phyloP scores from a whole-genome alignment of 2,797 vertebrate genomes.

The Champsocephalus gunnari region DNA sequence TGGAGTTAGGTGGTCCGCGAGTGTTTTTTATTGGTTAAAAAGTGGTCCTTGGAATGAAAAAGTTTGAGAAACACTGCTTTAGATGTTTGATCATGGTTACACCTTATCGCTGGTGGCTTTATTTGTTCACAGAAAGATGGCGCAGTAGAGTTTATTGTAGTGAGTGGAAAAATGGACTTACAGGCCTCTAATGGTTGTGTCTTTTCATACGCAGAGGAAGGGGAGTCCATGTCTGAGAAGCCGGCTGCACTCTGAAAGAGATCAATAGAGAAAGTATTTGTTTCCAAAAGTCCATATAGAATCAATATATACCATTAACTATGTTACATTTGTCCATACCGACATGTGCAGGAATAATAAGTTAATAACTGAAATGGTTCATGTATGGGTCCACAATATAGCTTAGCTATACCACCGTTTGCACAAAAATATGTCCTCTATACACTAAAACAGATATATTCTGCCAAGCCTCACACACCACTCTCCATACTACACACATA shows the following conservation, averaged over 20 bases:
- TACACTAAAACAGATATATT: too few species aligned
- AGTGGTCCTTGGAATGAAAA: too few species aligned
- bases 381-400: too few species aligned
- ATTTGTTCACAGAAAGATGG: background rate
- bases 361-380: background rate
- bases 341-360: background rate
- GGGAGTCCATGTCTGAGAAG: slow-evolving; percentile 91
- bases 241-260: slow-evolving; percentile 86
- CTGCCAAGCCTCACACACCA: too few species aligned
- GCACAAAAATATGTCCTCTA: too few species aligned
- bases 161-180: slow-evolving; percentile 73
- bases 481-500: too few species aligned
- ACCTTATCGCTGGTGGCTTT: background rate
- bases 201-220: slow-evolving; percentile 90
- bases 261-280: slow-evolving; percentile 5
- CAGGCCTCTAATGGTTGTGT: slow-evolving; percentile 90
- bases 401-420: too few species aligned
- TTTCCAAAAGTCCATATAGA: background rate
- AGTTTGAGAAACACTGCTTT: too few species aligned
- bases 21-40: too few species aligned
- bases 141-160: background rate
- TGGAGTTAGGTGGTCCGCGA: too few species aligned
- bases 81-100: background rate
- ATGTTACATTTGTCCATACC: background rate
- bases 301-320: background rate